Evolutionary conservation across 2,888 invertebrate species (phyloP), one percentile per base, ranked within the genome.

Genomic region (Octonoba sinensis): DNA sequence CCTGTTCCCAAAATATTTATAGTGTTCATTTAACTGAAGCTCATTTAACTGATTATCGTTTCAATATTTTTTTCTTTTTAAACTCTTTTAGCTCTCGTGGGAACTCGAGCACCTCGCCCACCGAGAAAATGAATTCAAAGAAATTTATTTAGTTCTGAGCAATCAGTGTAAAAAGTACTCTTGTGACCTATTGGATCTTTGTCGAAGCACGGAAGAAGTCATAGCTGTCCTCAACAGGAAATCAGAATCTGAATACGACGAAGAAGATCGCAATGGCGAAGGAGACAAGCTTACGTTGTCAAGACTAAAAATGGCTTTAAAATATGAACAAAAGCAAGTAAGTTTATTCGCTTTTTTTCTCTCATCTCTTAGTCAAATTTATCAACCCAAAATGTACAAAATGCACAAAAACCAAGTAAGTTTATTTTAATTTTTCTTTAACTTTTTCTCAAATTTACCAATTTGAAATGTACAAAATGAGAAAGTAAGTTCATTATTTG

Each of bases 271-370:
- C 22, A 85, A 76, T 12, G 86, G 87, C 46, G 87, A 87, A 60
- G 87, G 87, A 3, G 87, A 87, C 3, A 87, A 87, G 77, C 85
- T 89, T 11, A 89, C 88, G 1, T 86, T 91, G 60, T 87, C 89
- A 18, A 86, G 91, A 67, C 87, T 91, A 49, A 91, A 91, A 86
- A 86, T 91, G 84, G 91, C 91, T 16, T 88, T 91, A 62, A 91
- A 91, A 86, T 91, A 90, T 85, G 90, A 90, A 85, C 91, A 91
- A 86, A 91, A 91, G 87, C 90, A 90, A 89, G 91, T 90, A 82
- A 49, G 65, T 54, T 3, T 15, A 36, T 36, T 36, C 36, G 6
- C 36, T 11, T 36, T 36, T 36, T 36, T 2, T 36, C 8, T n/a
- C 8, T 36, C 11, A 8, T 54, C 54, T 36, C 36, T 36, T 36